A percentile compares a stretch with the other conserved stretches of the same genome.
These are phyloP conservation scores for Danionella cerebrum DNA, from an alignment of 2,113 vertebrate species.

Conservation along the genomic window DNA sequence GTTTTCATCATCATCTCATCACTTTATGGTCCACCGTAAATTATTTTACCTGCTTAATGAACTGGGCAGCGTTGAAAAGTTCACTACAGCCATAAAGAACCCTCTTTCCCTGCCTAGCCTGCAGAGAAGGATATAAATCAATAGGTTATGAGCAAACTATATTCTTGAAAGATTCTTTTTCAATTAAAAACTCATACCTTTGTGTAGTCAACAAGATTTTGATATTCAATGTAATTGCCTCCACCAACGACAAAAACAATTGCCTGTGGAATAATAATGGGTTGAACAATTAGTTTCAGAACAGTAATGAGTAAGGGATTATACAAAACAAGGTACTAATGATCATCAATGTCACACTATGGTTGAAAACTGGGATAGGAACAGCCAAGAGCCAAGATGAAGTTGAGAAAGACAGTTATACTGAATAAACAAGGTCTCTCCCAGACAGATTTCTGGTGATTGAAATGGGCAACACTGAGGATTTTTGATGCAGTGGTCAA, in stretches of 20 bases:
- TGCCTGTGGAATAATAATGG: slow-evolving; percentile 64
- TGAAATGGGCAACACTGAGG: no score
- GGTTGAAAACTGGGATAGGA: no score
- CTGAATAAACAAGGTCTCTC: no score
- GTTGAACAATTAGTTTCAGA: not conserved
- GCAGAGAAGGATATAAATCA: slow-evolving; percentile 17
- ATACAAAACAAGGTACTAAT: no score
- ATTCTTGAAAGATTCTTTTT: no score
- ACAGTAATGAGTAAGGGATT: not conserved
- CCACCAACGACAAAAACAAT: slow-evolving; percentile 95
- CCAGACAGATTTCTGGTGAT: no score
- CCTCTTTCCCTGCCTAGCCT: slow-evolving; percentile 88
- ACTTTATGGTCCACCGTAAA: not conserved
- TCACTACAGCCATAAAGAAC: slow-evolving; percentile 95
- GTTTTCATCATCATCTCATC: no score
- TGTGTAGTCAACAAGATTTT: slow-evolving; percentile 92
- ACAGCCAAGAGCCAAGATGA: no score
- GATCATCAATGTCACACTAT: no score
- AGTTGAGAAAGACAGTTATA: no score
- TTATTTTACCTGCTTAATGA: slow-evolving; percentile 80
- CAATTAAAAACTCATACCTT: slow-evolving; percentile 67
- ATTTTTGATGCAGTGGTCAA: no score
- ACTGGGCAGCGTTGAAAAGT: slow-evolving; percentile 90
- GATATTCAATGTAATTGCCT: slow-evolving; percentile 97
- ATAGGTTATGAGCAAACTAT: no score